Evolutionary conservation across 2,888 invertebrate species (phyloP), one percentile per base, ranked within the genome.

Genomic region (Octodonta nipae): DNA sequence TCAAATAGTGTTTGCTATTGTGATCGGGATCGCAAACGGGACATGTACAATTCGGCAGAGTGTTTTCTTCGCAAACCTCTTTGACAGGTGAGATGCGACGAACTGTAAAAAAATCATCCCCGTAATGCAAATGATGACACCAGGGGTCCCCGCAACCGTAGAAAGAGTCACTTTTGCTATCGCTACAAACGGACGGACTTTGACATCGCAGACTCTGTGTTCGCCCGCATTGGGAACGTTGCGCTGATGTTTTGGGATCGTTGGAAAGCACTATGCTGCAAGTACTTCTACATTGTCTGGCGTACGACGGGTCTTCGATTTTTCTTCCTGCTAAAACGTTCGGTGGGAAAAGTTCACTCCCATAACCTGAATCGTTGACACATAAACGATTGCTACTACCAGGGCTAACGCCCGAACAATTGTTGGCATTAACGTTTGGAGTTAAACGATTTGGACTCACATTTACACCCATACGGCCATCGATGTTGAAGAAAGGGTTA

Each of bases 211-310:
- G 51, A 47, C 61, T 63, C 39, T 60, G 61, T 8, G 61, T 63
- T 37, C 62, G 52, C 26, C 55, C 51, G 36, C 22, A 30, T 4
- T 1, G 8, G 3, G 11, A 7, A 10, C 12, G 17, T 4, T 13
- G 20, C 11, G 20, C 11, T 3, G 13, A 10, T 13, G 13, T 13
- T 5, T 25, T 11, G 22, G 63, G 54, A 39, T 65, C 66, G 2
- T 68, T 63, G 5, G 73, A 71, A 27, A 79, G 62, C 8, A 73
- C 68, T 33, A 79, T 78, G 49, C 70, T 78, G 50, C 76, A 78
- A 1, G 78, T 78, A 55, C 76, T 78, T 40, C 66, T 69, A 49
- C 78, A 78, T 35, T 67, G 61, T 4, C 68, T 55, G 40, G 65
- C 63, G 40, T 63, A 65, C 2, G 62, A 59, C 11, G 57, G 56